Percentiles rank a stretch among this genome's conserved stretches.
Evolutionary conservation across 2,797 vertebrate genomes (phyloP).

Genomic region (Coendou prehensilis): DNA sequence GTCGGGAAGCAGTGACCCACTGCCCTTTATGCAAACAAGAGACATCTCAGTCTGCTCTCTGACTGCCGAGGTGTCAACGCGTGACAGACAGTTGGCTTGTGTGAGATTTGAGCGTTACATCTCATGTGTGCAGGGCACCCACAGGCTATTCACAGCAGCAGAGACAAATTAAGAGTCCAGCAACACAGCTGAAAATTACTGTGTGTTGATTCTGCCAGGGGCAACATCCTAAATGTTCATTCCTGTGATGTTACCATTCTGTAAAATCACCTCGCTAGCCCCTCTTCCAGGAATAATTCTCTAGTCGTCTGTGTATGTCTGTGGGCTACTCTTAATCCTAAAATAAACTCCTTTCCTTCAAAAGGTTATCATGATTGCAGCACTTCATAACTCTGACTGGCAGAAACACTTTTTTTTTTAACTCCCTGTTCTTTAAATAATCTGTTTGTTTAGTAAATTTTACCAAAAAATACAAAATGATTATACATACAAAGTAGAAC

Average conservation of each 20-base stretch:
- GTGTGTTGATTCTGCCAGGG: neutral
- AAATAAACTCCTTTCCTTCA: constrained; percentile 43
- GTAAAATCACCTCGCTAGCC: neutral
- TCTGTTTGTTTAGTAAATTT: constrained; percentile 1
- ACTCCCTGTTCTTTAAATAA: neutral
- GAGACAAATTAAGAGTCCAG: neutral
- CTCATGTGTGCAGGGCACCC: neutral
- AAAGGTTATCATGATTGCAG: neutral
- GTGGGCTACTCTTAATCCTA: neutral
- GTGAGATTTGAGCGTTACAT: neutral
- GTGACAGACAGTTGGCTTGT: neutral
- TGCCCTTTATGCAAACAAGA: fast-evolving
- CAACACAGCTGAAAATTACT: neutral
- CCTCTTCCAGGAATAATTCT: neutral
- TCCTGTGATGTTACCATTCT: neutral
- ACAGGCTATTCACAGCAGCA: neutral
- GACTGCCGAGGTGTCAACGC: neutral
- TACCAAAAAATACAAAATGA: constrained; percentile 24
- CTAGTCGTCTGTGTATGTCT: neutral
- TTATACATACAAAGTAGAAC: neutral
- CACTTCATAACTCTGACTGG: constrained; percentile 12
- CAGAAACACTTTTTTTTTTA: neutral
- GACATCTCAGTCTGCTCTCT: neutral
- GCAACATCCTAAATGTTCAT: neutral
- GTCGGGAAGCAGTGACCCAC: neutral